Evolutionary conservation across 2,113 vertebrate genomes (phyloP).

Genomic region (Tinamus guttatus): DNA sequence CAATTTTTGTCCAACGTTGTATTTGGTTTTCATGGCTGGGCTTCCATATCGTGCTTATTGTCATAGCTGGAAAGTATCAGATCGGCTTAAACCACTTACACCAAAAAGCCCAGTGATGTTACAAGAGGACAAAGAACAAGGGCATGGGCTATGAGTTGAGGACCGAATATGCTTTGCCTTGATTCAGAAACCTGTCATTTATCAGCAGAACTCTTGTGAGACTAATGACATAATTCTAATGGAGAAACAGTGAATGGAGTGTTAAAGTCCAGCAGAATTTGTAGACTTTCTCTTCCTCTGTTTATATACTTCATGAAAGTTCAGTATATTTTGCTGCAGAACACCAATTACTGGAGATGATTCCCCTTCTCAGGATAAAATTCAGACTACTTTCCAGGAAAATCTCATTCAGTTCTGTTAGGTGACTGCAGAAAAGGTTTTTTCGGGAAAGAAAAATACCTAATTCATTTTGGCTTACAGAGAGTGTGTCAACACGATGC

Average conservation of each 20-base stretch:
- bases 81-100: neutral
- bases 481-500: neutral
- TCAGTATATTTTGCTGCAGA: neutral
- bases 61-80: neutral
- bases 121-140: neutral
- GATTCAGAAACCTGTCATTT: neutral
- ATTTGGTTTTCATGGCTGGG: neutral
- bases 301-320: neutral
- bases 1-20: neutral
- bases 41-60: neutral
- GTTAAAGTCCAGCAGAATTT: neutral
- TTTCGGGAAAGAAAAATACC: neutral
- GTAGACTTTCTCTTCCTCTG: neutral
- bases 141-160: neutral
- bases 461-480: neutral
- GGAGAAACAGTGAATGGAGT: neutral
- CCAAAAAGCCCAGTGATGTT: neutral
- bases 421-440: neutral
- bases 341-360: neutral
- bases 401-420: neutral
- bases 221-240: neutral
- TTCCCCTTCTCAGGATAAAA: neutral
- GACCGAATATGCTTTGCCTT: neutral
- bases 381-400: neutral
- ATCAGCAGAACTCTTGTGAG: neutral